phyloP scores from a whole-genome alignment of 2,797 vertebrate genomes.

The Myotis daubentonii region DNA sequence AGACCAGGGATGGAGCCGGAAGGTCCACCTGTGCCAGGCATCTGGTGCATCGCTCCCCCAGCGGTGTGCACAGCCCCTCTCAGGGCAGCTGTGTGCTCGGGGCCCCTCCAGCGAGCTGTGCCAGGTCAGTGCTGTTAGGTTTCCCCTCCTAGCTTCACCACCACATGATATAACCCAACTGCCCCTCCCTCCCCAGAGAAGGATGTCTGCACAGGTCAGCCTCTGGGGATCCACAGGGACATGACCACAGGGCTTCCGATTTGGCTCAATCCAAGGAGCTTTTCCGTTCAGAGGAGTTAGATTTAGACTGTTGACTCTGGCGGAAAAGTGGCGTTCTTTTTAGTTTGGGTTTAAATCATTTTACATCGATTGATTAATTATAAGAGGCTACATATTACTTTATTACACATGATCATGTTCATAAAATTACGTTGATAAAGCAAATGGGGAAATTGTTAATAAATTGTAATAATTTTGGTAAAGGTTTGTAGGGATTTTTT shows the following conservation, averaged over 20 bases:
- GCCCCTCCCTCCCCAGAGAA: background rate
- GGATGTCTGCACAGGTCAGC: background rate
- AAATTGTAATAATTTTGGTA: background rate
- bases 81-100: background rate
- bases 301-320: background rate
- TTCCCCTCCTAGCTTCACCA: background rate
- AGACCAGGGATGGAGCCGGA: background rate
- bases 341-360: background rate
- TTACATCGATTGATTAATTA: background rate
- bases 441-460: background rate
- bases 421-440: background rate
- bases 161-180: background rate
- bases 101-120: background rate
- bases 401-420: background rate
- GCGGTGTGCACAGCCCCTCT: background rate
- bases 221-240: background rate
- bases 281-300: background rate
- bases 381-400: background rate
- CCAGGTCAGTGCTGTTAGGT: background rate
- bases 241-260: background rate
- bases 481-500: background rate
- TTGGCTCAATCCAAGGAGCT: background rate
- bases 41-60: rapidly evolving
- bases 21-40: rapidly evolving
- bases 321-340: background rate